Evolutionary conservation across 2,888 invertebrate species (phyloP).

Genomic region (Lathronympha strigana): DNA sequence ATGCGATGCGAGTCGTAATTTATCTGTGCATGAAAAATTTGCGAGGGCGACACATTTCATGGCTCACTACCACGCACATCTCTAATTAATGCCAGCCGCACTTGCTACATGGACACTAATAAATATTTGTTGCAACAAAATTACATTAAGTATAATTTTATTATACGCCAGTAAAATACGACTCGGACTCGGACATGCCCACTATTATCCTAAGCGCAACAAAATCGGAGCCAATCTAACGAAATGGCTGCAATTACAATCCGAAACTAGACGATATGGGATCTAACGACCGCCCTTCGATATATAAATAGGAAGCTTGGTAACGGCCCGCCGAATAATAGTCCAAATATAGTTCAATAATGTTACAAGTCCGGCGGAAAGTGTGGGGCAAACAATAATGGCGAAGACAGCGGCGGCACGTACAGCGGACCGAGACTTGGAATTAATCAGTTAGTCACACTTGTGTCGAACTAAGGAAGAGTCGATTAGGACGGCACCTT

Average conservation of each 20-base stretch:
- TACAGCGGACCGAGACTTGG: conserved; percentile 65
- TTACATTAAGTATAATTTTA: conserved; percentile 23
- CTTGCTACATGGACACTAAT: conserved; percentile 7
- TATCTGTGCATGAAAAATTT: conserved; percentile 60
- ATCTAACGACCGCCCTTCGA: conserved; percentile 69
- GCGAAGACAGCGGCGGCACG: conserved; percentile 70
- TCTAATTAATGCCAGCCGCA: conserved; percentile 52
- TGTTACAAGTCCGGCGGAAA: conserved; percentile 67
- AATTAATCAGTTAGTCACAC: conserved; percentile 84
- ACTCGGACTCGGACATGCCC: conserved; percentile 63
- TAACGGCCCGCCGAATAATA: conserved; percentile 66
- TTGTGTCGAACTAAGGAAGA: conserved; percentile 80
- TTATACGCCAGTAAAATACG: conserved; percentile 41
- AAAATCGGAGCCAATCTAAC: conserved; percentile 71
- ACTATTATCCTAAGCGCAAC: conserved; percentile 63
- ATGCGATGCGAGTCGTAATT: conserved; percentile 51
- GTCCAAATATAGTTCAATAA: conserved; percentile 78
- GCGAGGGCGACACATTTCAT: conserved; percentile 54
- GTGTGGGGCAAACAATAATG: conserved; percentile 76
- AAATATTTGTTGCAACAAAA: conserved; percentile 26
- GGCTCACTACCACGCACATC: conserved; percentile 49
- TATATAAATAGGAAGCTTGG: conserved; percentile 69
- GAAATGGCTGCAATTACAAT: conserved; percentile 78
- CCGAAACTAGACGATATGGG: conserved; percentile 67
- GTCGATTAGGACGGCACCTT: conserved; percentile 83